Conservation (phyloP, 53 echinoderm and acorn worm genomes). For the Mesocentrotus franciscanus region DNA sequence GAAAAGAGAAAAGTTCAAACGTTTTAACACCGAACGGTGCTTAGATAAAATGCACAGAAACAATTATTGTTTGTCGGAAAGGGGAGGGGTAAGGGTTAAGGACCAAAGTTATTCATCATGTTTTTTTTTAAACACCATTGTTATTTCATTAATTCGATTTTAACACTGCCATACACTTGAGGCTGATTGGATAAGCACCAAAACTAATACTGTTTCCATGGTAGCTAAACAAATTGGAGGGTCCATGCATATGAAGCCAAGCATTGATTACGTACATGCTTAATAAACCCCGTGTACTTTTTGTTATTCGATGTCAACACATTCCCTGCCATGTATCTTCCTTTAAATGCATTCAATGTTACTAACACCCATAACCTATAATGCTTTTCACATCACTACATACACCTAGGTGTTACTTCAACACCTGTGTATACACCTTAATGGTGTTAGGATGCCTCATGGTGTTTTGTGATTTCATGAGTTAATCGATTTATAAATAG, state of each 20-base stretch:
- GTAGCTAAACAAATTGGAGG: too few relatives aligned
- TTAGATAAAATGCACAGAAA: neutral
- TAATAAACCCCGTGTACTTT: too few relatives aligned
- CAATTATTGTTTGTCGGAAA: too few relatives aligned
- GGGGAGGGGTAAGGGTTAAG: too few relatives aligned
- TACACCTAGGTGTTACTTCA: neutral
- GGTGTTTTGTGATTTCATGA: conserved; percentile 7
- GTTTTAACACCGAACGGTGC: neutral
- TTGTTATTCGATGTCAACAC: neutral
- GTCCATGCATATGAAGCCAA: too few relatives aligned
- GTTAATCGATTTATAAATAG: conserved; percentile 20
- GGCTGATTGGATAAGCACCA: too few relatives aligned
- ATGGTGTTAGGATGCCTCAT: neutral
- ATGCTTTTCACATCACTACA: neutral
- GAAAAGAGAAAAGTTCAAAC: neutral
- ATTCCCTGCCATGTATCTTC: neutral
- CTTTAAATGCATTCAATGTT: neutral
- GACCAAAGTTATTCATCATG: too few relatives aligned
- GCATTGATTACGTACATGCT: too few relatives aligned
- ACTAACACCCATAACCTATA: neutral
- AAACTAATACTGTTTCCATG: too few relatives aligned
- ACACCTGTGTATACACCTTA: conserved; percentile 16
- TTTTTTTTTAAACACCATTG: too few relatives aligned
- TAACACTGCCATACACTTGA: too few relatives aligned
- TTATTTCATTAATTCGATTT: too few relatives aligned